phyloP scores from a whole-genome alignment of 2,888 invertebrate species.

The Scrobipalpa atriplicella region DNA sequence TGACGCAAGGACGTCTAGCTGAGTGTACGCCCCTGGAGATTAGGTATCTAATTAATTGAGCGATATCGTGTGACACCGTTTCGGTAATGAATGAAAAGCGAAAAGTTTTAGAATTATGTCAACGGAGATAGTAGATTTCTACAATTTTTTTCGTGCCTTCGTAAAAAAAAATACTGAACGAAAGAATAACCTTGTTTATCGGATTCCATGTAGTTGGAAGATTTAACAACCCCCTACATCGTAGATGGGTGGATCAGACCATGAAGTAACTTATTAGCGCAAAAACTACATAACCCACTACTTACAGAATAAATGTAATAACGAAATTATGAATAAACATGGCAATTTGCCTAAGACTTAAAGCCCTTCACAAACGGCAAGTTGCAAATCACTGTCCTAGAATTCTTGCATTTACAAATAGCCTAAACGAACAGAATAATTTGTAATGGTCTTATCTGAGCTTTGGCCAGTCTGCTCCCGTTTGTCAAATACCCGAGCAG shows the following conservation, averaged over 20 bases:
- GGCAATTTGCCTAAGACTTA: not conserved
- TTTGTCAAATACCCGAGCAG: conserved; percentile 21
- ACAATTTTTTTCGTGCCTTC: no score
- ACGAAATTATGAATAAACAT: not conserved
- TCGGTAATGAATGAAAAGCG: not conserved
- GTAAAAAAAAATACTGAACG: no score
- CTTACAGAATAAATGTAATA: no score
- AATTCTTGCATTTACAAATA: conserved; percentile 5
- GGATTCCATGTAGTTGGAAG: no score
- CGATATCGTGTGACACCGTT: conserved; percentile 1
- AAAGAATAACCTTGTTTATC: no score
- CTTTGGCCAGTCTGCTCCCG: conserved; percentile 1
- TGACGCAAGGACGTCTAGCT: not conserved
- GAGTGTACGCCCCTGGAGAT: not conserved
- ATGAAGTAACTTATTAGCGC: no score
- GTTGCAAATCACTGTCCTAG: conserved; percentile 1
- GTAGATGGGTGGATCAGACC: no score
- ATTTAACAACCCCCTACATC: no score
- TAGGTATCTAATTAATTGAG: conserved; percentile 5
- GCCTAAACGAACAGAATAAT: conserved; percentile 1
- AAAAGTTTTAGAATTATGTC: not conserved
- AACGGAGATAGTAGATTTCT: no score
- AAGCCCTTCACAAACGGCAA: not conserved
- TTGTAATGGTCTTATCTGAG: conserved; percentile 14
- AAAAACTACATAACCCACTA: no score